Evolutionary conservation across 2,797 vertebrate genomes (phyloP).

Genomic region (Bucorvus abyssinicus): DNA sequence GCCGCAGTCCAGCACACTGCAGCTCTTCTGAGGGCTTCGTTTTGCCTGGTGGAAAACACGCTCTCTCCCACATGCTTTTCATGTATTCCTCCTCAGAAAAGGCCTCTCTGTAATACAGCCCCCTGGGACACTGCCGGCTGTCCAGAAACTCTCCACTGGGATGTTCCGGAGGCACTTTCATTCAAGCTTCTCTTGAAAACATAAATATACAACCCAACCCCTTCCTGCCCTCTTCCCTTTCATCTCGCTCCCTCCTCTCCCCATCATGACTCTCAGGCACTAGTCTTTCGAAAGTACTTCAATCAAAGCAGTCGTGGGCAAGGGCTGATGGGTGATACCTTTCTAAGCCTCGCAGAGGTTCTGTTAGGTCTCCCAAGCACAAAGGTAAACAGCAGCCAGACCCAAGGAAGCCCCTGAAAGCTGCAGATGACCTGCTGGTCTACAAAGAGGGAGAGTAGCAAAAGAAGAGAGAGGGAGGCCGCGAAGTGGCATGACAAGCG

Average conservation of each 20-base stretch:
- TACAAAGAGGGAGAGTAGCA: neutral
- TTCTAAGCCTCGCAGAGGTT: neutral
- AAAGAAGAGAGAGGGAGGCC: accelerated
- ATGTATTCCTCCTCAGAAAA: neutral
- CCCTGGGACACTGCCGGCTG: neutral
- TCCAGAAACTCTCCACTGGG: neutral
- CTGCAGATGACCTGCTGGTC: accelerated
- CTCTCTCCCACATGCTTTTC: neutral
- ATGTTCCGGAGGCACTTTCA: neutral
- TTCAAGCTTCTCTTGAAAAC: neutral
- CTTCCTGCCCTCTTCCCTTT: constrained; percentile 20
- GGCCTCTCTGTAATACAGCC: neutral
- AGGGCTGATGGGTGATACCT: neutral
- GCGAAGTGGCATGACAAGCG: neutral
- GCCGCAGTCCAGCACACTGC: neutral
- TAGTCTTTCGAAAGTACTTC: neutral
- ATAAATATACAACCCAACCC: neutral
- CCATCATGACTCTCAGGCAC: neutral
- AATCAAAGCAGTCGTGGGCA: neutral
- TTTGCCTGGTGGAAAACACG: neutral
- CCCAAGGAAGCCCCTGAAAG: neutral
- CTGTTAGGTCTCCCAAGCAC: neutral
- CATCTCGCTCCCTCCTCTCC: neutral
- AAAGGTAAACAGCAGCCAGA: neutral
- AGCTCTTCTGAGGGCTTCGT: neutral